Evolutionary conservation across 2,113 vertebrate species (phyloP).

Genomic region (Archocentrus centrarchus): DNA sequence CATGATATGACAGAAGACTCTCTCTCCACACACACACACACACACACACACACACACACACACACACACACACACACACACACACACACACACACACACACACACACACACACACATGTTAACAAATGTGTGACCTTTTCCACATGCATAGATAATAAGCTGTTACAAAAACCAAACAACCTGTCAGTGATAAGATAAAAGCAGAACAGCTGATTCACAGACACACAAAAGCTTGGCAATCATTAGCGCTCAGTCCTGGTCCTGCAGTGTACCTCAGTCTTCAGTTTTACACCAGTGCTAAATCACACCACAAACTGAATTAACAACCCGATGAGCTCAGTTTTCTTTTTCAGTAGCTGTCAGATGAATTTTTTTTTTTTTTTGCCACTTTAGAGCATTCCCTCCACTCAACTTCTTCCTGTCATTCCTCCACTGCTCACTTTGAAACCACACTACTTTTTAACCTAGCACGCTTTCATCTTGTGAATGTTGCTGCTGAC

Average conservation of each 20-base stretch:
- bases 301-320: neutral
- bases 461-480: neutral
- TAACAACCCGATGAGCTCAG: neutral
- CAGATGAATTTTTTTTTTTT: neutral
- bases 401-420: slow-evolving; percentile 13
- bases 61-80: neutral
- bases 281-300: neutral
- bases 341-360: neutral
- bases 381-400: neutral
- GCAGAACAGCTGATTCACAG: slow-evolving; percentile 67
- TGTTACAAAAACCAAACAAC: slow-evolving; percentile 81
- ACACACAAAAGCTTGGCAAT: slow-evolving; percentile 36
- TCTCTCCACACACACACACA: neutral
- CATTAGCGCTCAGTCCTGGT: neutral
- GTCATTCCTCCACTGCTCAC: slow-evolving; percentile 13
- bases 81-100: neutral
- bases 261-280: neutral
- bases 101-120: slow-evolving; percentile 27
- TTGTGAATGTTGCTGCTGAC: slow-evolving; percentile 14
- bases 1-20: slow-evolving; percentile 27
- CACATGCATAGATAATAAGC: slow-evolving; percentile 74
- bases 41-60: slow-evolving; percentile 30
- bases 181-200: slow-evolving; percentile 81
- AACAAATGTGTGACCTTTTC: slow-evolving; percentile 65
- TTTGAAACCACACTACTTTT: slow-evolving; percentile 29